Conservation (phyloP, 2,113 vertebrate species). For the Candoia aspera region DNA sequence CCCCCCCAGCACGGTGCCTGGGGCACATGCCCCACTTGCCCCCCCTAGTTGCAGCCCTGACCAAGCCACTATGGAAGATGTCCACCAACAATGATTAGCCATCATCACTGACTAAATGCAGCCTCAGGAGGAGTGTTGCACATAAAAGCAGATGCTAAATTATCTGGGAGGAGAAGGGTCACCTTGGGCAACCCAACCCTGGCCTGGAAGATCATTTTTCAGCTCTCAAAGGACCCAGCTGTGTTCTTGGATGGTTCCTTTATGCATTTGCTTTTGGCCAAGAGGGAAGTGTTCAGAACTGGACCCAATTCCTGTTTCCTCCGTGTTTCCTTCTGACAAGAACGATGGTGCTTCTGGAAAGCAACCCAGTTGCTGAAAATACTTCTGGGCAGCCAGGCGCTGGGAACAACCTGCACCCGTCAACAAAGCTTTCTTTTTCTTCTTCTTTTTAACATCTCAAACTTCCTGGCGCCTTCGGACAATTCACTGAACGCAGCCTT, state of each 20-base stretch:
- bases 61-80: no score
- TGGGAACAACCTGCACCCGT: slow-evolving; percentile 19
- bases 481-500: slow-evolving; percentile 16
- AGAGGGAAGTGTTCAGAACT: not conserved
- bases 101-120: not conserved
- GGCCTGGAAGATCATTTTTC: not conserved
- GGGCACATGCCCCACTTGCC: no score
- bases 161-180: not conserved
- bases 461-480: slow-evolving; percentile 25
- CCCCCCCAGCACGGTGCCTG: no score
- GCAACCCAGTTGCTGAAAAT: slow-evolving; percentile 15
- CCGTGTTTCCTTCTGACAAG: slow-evolving; percentile 4
- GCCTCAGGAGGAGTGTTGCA: not conserved
- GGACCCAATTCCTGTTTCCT: not conserved
- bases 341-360: slow-evolving; percentile 15
- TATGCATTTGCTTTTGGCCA: not conserved
- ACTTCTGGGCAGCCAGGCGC: slow-evolving; percentile 37
- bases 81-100: not conserved
- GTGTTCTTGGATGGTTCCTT: not conserved
- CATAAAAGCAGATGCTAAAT: not conserved
- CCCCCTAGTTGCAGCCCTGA: no score
- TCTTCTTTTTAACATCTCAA: not conserved
- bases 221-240: not conserved
- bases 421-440: slow-evolving; percentile 10
- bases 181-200: not conserved